Percentiles rank a stretch among this genome's conserved stretches.
Evolutionary conservation across 2,113 vertebrate genomes (phyloP).

Genomic region (Scolopax mira): DNA sequence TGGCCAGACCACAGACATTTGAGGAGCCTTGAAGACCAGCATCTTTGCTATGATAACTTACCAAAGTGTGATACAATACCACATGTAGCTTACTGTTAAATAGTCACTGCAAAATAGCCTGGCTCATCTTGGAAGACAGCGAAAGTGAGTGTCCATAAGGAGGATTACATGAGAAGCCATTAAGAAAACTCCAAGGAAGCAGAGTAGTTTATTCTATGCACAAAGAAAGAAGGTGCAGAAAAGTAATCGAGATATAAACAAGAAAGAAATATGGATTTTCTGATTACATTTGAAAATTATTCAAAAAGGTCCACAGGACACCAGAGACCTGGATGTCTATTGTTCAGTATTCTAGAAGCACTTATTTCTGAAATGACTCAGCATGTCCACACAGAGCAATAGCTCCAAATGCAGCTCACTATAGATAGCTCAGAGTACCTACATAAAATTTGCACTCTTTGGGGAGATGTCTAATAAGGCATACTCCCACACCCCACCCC

Average conservation of each 20-base stretch:
- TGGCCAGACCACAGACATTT: neutral
- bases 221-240: neutral
- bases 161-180: neutral
- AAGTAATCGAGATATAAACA: neutral
- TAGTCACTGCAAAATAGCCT: neutral
- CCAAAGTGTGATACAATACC: neutral
- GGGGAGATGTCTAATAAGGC: slow-evolving; percentile 41
- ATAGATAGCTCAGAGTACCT: slow-evolving; percentile 35
- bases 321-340: neutral
- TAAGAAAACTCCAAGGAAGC: neutral
- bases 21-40: neutral
- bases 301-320: neutral
- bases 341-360: neutral
- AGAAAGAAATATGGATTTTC: neutral
- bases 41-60: neutral
- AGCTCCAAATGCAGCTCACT: slow-evolving; percentile 13
- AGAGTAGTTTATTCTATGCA: neutral
- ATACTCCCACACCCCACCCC: slow-evolving; percentile 25
- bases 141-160: neutral
- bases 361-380: slow-evolving; percentile 56
- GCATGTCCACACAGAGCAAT: slow-evolving; percentile 40
- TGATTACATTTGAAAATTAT: neutral
- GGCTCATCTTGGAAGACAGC: neutral
- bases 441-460: slow-evolving; percentile 18
- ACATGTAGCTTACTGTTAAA: neutral